phyloP scores from a whole-genome alignment of 1,140 invertebrate genomes.

The Drosophila gunungcola region DNA sequence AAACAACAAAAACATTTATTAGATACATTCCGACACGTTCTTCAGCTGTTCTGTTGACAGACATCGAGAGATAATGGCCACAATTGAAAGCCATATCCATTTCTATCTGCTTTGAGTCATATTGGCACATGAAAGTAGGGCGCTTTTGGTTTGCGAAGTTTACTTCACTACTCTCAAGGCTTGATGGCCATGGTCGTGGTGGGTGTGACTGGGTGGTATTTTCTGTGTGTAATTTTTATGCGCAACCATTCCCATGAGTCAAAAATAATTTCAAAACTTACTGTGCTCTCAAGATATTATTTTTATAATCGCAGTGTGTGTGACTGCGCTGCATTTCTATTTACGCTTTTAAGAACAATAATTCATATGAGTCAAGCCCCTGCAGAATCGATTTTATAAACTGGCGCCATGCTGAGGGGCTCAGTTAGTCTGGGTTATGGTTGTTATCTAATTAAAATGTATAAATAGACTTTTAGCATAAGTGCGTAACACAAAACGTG shows the following conservation, averaged over 20 bases:
- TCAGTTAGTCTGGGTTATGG: constrained; percentile 48
- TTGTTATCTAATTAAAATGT: constrained; percentile 69
- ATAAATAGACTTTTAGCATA: constrained; percentile 51
- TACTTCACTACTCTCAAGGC: constrained; percentile 6
- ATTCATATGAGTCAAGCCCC: constrained; percentile 20
- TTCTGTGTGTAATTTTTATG: constrained; percentile 1
- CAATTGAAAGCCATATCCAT: constrained; percentile 14
- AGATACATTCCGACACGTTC: constrained; percentile 15
- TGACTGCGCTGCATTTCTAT: not conserved
- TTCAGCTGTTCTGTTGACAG: constrained; percentile 8
- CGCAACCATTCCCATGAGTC: constrained; percentile 14
- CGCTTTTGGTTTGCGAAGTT: constrained; percentile 6
- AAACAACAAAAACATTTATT: not conserved
- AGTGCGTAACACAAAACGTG: constrained; percentile 38
- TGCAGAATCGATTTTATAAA: constrained; percentile 9
- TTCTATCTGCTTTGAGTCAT: constrained; percentile 16
- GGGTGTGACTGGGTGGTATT: constrained; percentile 15
- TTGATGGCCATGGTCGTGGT: not conserved
- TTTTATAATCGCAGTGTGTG: not conserved
- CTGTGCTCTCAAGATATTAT: not conserved
- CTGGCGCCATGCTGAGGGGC: constrained; percentile 13
- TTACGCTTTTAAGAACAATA: not conserved
- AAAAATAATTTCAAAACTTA: constrained; percentile 6
- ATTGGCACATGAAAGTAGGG: constrained; percentile 12
- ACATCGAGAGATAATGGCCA: constrained; percentile 12